These are phyloP conservation scores for Congeria kusceri DNA, from an alignment of 2,888 invertebrate species.

Conservation along the genomic window DNA sequence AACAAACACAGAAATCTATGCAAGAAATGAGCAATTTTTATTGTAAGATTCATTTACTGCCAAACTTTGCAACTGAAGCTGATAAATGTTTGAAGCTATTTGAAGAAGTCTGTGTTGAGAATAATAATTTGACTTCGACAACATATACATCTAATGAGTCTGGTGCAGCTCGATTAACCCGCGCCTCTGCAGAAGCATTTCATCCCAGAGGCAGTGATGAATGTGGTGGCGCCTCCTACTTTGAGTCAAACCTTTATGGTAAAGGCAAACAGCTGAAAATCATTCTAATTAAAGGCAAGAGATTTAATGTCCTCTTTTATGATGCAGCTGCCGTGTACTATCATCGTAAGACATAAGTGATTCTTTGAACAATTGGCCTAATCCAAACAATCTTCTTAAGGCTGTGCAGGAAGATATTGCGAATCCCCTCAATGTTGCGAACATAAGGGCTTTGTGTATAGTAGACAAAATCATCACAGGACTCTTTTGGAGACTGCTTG, in stretches of 20 bases:
- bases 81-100: slow-evolving; percentile 22
- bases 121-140: slow-evolving; percentile 9
- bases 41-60: slow-evolving; percentile 34
- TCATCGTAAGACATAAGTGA: slow-evolving; percentile 12
- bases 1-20: neutral
- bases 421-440: slow-evolving; percentile 23
- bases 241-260: slow-evolving; percentile 6
- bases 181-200: slow-evolving; percentile 17
- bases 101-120: slow-evolving; percentile 12
- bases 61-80: slow-evolving; percentile 29
- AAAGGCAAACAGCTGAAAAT: slow-evolving; percentile 2
- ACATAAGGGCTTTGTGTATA: slow-evolving; percentile 21
- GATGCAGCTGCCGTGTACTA: slow-evolving; percentile 23
- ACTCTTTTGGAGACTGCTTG: slow-evolving; percentile 21
- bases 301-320: slow-evolving; percentile 35
- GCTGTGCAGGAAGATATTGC: slow-evolving; percentile 9
- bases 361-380: slow-evolving; percentile 12
- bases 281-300: slow-evolving; percentile 18
- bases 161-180: slow-evolving; percentile 19
- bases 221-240: slow-evolving; percentile 26
- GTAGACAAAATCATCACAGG: slow-evolving; percentile 32
- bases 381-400: slow-evolving; percentile 29
- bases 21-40: slow-evolving; percentile 17
- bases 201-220: slow-evolving; percentile 22
- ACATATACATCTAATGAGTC: slow-evolving; percentile 19